A percentile compares a stretch with the other conserved stretches of the same genome.
Evolutionary conservation across 1,140 invertebrate genomes (phyloP).

Genomic region (Drusus annulatus): DNA sequence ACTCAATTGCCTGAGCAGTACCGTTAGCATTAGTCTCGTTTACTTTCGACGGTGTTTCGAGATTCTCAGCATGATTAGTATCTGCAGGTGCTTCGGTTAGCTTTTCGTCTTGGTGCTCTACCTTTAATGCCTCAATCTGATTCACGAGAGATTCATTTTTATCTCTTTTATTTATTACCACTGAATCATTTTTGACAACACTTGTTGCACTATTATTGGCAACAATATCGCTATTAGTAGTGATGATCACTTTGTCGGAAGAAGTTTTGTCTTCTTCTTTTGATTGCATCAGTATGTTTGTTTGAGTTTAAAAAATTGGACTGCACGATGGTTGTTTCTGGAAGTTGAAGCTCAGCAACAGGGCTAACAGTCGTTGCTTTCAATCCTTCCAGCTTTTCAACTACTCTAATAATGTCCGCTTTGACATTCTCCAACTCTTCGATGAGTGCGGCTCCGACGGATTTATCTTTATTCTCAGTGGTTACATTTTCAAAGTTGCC

Average conservation of each 20-base stretch:
- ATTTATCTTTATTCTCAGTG: slow-evolving; percentile 13
- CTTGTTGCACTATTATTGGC: background rate
- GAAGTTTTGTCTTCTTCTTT: background rate
- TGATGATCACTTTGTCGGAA: background rate
- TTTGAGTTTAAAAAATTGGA: background rate
- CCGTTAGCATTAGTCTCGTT: background rate
- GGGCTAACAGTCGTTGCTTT: slow-evolving; percentile 11
- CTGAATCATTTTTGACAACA: background rate
- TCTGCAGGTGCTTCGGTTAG: background rate
- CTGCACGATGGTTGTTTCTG: background rate
- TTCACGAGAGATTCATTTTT: slow-evolving; percentile 9
- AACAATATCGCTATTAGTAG: background rate
- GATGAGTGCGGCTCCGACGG: slow-evolving; percentile 1
- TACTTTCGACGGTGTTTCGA: background rate
- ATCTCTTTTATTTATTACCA: background rate
- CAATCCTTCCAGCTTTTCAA: slow-evolving; percentile 13
- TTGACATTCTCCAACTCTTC: slow-evolving; percentile 43
- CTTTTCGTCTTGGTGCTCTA: slow-evolving; percentile 10
- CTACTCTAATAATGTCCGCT: background rate
- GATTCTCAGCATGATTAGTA: background rate
- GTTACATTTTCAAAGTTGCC: slow-evolving; percentile 53
- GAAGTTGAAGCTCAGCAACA: background rate
- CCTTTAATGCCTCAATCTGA: slow-evolving; percentile 43
- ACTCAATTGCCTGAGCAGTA: background rate
- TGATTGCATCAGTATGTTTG: background rate